Evolutionary conservation across 2,797 vertebrate genomes (phyloP), one percentile per base, ranked within the genome.

Genomic region (Tapera naevia): DNA sequence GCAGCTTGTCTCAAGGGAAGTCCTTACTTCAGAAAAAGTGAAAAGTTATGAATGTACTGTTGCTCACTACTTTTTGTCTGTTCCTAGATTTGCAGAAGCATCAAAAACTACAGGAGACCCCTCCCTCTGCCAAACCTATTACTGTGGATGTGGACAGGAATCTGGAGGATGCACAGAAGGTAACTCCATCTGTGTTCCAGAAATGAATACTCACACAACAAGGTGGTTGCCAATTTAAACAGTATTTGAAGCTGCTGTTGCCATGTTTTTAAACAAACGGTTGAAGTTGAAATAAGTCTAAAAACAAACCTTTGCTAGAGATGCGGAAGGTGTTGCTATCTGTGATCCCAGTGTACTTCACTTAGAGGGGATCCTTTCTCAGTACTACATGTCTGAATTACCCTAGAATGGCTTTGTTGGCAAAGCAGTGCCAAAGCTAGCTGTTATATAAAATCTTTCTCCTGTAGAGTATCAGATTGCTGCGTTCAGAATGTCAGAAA

Each of bases 121-220:
- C 98, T 27, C 98, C 98, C 62, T 97, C 98, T 11, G 89, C 98
- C 13, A 98, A 97, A 23, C 94, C 95, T 28, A 96, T 98, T 35
- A 98, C 98, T 18, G 83, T 19, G 60, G 97, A 99, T 61, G 98
- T 98, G 35, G 98, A 99, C 82, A 98, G 98, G 87, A 99, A 99
- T 90, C 98, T 99, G 85, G 98, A 98, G 56, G 99, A 99, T 17
- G 99, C 99, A 33, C 99, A 99, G 88, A 98, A 98, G 98, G 99
- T 99, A 97, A 97, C 37, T 83, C 32, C 22, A 57, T 24, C 27
- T 27, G 7, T 48, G 12, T 30, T 70, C 39, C 6, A 65, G 28
- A 69, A 67, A 67, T 25, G 5, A 81, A 79, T 1, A 1, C 7
- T 62, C 41, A 30, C 13, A 57, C 25, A 46, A 46, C 22, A 41